Evolutionary conservation across 1,140 invertebrate genomes (phyloP), one percentile per base, ranked within the genome.

Genomic region (Drosophila eugracilis): DNA sequence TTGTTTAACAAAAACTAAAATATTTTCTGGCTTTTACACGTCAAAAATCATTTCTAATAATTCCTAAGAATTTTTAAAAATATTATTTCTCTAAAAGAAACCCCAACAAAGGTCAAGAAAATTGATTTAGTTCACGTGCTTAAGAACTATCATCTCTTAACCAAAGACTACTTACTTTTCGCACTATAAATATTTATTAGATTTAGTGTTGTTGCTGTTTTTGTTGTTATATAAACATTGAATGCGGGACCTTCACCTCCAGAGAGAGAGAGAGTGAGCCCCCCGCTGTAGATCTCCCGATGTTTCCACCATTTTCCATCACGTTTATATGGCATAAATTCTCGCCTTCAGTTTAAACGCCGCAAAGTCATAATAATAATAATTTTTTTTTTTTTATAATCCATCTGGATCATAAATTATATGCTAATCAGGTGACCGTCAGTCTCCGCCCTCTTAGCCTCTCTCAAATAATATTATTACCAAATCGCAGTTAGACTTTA

Each of bases 401-500:
- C 34, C 28, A 45, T 7, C 34, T 44, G 63, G 60, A 53, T 52
- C 78, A 55, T 73, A 76, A 80, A 86, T 81, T 74, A 88, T 77
- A 78, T 78, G 70, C 47, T 81, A 88, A 86, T 81, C 77, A 85
- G 81, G 77, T 86, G 80, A 76, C 76, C 55, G 34, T 39, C 55
- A 41, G 42, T 54, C 37, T 67, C 45, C 52, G 71, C 58, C 39
- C 59, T 14, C 57, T n/a, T n/a, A n/a, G n/a, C 55, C 19, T 15
- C 41, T 28, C 34, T 55, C 22, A 37, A 39, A 19, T 7, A 36
- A 36, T 42, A 54, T 54, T 63, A 42, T 63, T 42, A 55, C 44
- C 49, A 78, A 75, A 75, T 58, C 70, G 55, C 62, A 79, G 70
- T 74, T 70, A 36, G 48, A 77, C 62, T 78, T 81, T 85, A 85